Evolutionary conservation across 2,797 vertebrate genomes (phyloP), one percentile per base, ranked within the genome.

Genomic region (Sebastes baramenuke): DNA sequence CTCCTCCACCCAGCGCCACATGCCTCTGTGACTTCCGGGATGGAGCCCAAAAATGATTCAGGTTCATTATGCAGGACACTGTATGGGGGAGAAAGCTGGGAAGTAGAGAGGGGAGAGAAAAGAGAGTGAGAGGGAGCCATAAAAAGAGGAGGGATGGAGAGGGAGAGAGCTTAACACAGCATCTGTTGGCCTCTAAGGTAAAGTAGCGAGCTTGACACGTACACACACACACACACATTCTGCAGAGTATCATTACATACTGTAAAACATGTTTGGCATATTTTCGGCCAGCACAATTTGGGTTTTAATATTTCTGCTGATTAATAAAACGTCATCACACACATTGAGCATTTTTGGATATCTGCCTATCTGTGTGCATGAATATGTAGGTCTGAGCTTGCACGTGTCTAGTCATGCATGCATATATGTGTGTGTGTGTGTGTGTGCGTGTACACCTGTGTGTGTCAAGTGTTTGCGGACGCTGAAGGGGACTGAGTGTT

Each of bases 401-500:
- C 55, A 58, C 30, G 6, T 79, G 75, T 68, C 24, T 11, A 66
- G 42, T 56, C 67, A 79, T 73, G 79, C 68, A 73, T 67, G 71
- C 61, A 30, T 49, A 29, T 54, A 34, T 64, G 9, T 60, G 27
- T 72, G 34, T 54, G 77, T 72, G 74, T 25, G 25, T 83, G 67
- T 72, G n/a, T 77, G 75, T 81, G 77, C 32, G 20, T 13, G 52
- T 78, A 68, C 59, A 62, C 59, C 38, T 75, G 79, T 82, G 86
- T 87, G 87, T 84, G 84, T 78, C 79, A 84, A 79, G 82, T 84
- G 83, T 85, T 82, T 69, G 84, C 13, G 79, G 87, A 87, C 84
- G 54, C 85, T 87, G 88, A 93, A 82, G 83, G 90, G 88, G 91
- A 92, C 91, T 90, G 91, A 94, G 88, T 92, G 93, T 93, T 94